Percentiles rank a stretch among this genome's conserved stretches.
Conservation (phyloP, 2,888 invertebrate species). For the Trachelus troglodyta region DNA sequence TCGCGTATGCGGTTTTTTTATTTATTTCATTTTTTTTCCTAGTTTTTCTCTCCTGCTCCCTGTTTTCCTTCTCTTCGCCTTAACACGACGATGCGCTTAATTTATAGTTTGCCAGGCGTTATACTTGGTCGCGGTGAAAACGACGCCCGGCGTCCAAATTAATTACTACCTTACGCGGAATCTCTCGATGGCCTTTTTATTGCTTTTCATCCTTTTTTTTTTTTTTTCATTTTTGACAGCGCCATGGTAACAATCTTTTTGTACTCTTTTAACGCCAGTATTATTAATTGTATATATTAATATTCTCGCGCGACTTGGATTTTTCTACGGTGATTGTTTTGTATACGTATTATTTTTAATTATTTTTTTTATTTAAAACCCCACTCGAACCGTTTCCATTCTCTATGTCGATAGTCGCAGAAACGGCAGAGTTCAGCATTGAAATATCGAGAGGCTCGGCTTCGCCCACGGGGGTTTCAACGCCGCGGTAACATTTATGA, state of each 20-base stretch:
- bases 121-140: neutral
- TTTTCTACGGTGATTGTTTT: too few relatives aligned
- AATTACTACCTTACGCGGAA: neutral
- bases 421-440: neutral
- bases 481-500: neutral
- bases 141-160: conserved; percentile 1
- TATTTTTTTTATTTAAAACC: too few relatives aligned
- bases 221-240: neutral
- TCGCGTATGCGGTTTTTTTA: neutral
- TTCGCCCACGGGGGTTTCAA: neutral
- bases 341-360: too few relatives aligned
- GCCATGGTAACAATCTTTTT: neutral
- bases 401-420: neutral
- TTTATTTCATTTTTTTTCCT: neutral
- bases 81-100: neutral
- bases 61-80: neutral
- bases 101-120: conserved; percentile 2
- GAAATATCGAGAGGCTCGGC: neutral
- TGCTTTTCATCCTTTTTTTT: neutral
- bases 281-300: neutral
- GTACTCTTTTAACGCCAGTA: neutral
- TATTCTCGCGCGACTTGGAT: too few relatives aligned
- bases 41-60: neutral
- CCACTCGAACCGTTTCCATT: neutral
- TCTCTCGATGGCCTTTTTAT: neutral